Evolutionary conservation across 2,888 invertebrate genomes (phyloP).

Genomic region (Polydesmus complanatus): DNA sequence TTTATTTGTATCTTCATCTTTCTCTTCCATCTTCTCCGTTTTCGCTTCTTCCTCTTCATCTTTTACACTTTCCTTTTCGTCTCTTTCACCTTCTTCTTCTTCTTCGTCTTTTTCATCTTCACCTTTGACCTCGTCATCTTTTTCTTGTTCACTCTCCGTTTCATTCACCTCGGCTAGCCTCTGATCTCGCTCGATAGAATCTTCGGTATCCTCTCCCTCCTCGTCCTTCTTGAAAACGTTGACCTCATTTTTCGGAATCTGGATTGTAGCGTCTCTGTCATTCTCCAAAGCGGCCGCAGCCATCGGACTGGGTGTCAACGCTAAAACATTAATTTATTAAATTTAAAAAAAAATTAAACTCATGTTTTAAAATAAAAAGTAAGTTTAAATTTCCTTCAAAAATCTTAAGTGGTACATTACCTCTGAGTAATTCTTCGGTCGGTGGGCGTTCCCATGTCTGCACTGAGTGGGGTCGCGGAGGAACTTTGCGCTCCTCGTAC

Average conservation of each 20-base stretch:
- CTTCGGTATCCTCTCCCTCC: neutral
- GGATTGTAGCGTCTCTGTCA: neutral
- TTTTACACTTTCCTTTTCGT: neutral
- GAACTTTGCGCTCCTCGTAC: conserved; percentile 19
- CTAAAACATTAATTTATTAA: neutral
- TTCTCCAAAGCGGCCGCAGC: neutral
- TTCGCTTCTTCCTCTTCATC: neutral
- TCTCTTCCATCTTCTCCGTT: too few relatives aligned
- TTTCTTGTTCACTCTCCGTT: neutral
- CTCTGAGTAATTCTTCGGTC: conserved; percentile 18
- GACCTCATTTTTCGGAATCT: neutral
- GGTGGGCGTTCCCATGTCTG: conserved; percentile 20
- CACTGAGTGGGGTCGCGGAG: conserved; percentile 19
- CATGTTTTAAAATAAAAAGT: neutral
- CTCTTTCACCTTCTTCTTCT: neutral
- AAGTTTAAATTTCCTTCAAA: neutral
- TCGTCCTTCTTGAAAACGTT: neutral
- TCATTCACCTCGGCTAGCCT: neutral
- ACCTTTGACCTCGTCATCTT: neutral
- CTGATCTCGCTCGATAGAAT: neutral
- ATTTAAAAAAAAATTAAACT: neutral
- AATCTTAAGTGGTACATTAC: neutral
- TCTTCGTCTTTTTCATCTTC: neutral
- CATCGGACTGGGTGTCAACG: conserved; percentile 15
- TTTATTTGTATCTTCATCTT: neutral